Percentiles rank a stretch among this genome's conserved stretches.
phyloP scores from a whole-genome alignment of 2,888 invertebrate genomes.

The Meghimatium bilineatum region DNA sequence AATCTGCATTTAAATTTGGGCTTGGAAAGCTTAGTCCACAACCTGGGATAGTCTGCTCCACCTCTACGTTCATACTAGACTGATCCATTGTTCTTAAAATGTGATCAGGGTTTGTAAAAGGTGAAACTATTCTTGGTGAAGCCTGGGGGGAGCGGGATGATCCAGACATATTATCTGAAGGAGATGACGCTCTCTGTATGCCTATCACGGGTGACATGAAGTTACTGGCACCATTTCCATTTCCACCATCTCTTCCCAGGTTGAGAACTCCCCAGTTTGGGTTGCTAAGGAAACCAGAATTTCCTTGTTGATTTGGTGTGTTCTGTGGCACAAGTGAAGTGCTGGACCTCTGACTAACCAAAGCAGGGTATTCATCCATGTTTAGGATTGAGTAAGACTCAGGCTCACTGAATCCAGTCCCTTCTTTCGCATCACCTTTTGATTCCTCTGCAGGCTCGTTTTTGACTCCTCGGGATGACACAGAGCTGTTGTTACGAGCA shows the following conservation, averaged over 20 bases:
- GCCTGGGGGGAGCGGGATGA: conserved; percentile 37
- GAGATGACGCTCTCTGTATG: conserved; percentile 16
- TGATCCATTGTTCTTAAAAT: conserved; percentile 18
- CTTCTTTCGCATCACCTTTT: conserved; percentile 33
- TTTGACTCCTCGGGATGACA: background rate
- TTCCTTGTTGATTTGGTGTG: background rate
- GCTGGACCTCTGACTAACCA: conserved; percentile 32
- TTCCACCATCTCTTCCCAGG: conserved; percentile 27
- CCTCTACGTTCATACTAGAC: conserved; percentile 12
- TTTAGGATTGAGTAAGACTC: conserved; percentile 39
- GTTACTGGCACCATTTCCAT: background rate
- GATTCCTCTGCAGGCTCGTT: background rate
- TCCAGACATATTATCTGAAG: conserved; percentile 29
- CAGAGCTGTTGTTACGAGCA: conserved; percentile 10
- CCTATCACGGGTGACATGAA: conserved; percentile 23
- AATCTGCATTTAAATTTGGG: conserved; percentile 24
- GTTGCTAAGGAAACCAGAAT: conserved; percentile 9
- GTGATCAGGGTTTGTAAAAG: conserved; percentile 32
- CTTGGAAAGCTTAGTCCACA: conserved; percentile 29
- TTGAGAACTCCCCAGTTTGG: conserved; percentile 36
- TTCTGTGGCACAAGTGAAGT: conserved; percentile 27
- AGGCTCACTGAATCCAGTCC: background rate
- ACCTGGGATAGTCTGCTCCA: conserved; percentile 25
- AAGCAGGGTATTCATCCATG: conserved; percentile 44
- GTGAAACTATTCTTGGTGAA: conserved; percentile 43